Base-by-base conservation (phyloP, 1,140 invertebrate species). In the Pomacea maculata region DNA sequence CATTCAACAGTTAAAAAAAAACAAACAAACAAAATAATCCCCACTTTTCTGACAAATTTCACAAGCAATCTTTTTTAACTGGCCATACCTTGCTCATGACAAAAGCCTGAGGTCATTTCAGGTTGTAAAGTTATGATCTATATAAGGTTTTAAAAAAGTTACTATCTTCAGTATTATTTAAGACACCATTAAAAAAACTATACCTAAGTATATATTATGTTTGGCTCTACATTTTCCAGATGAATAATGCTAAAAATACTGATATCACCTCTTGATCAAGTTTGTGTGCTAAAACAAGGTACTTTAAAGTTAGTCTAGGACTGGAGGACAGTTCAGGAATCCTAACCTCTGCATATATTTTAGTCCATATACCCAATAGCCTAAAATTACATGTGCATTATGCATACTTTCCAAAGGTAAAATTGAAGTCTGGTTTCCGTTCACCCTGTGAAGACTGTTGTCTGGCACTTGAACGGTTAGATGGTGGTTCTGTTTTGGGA, bases 401-500 rank as follows among this genome's bases (percentile, higher is more conserved):
- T 25, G 57, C 82, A 79, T 81, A 83, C 81, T 80, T 83, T 74
- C 81, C 81, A 78, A 83, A 80, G 75, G 63, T 79, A 65, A 83
- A 85, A 68, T 34, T 80, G 75, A 83, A 83, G 57, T 84, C 83
- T 70, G 80, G 72, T 76, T 82, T 82, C 79, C 82, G 82, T 55
- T 84, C 83, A n/a, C 71, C 55, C 72, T 67, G 70, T 34, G 25
- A 55, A 6, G 72, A 25, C 15, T 25, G 55, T 57, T 80, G 70
- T 19, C 76, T 57, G 52, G 14, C 29, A 6, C 29, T 25, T 34
- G 79, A 80, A 21, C 73, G 61, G 79, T 34, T 72, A 17, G 80
- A 76, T 82, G 92, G 71, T 19, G 29, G 17, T n/a, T 74, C 67
- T 85, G 82, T 81, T 71, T 81, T 78, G 17, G 76, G 76, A 45